Evolutionary conservation across 2,888 invertebrate genomes (phyloP).

Genomic region (Barypeithes pellucidus): DNA sequence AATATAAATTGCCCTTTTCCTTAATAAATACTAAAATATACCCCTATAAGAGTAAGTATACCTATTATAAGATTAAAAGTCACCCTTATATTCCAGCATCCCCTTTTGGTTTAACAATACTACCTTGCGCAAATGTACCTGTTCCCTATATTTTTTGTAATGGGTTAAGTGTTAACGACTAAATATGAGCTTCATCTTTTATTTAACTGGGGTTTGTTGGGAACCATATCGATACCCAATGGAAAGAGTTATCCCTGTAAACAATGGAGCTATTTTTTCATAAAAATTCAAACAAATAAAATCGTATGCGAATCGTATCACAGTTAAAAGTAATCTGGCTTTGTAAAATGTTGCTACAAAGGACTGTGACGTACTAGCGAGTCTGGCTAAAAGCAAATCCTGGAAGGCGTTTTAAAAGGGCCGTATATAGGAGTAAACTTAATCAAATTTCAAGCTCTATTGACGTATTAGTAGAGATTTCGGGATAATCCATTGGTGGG

Average conservation of each 20-base stretch:
- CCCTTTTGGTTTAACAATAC: slow-evolving; percentile 8
- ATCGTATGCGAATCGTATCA: slow-evolving; percentile 4
- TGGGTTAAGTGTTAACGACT: background rate
- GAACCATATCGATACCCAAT: too few species aligned
- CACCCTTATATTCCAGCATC: slow-evolving; percentile 8
- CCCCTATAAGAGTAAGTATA: background rate
- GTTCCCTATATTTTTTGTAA: background rate
- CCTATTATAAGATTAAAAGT: background rate
- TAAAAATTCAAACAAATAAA: slow-evolving; percentile 9
- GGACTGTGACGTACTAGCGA: slow-evolving; percentile 31
- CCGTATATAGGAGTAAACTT: slow-evolving; percentile 65
- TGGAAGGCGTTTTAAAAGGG: slow-evolving; percentile 55
- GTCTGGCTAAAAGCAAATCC: slow-evolving; percentile 50
- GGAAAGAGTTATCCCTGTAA: too few species aligned
- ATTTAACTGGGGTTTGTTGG: too few species aligned
- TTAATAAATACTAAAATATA: background rate
- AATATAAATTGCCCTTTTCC: too few species aligned
- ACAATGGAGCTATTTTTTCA: too few species aligned
- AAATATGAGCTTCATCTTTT: too few species aligned
- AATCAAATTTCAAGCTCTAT: slow-evolving; percentile 70
- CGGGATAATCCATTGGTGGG: slow-evolving; percentile 65
- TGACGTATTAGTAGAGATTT: slow-evolving; percentile 69
- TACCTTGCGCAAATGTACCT: slow-evolving; percentile 5
- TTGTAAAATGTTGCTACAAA: slow-evolving; percentile 30
- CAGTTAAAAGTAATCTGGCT: slow-evolving; percentile 27